phyloP scores from a whole-genome alignment of 35 echinoderm and acorn worm genomes.

The Anneissia japonica region DNA sequence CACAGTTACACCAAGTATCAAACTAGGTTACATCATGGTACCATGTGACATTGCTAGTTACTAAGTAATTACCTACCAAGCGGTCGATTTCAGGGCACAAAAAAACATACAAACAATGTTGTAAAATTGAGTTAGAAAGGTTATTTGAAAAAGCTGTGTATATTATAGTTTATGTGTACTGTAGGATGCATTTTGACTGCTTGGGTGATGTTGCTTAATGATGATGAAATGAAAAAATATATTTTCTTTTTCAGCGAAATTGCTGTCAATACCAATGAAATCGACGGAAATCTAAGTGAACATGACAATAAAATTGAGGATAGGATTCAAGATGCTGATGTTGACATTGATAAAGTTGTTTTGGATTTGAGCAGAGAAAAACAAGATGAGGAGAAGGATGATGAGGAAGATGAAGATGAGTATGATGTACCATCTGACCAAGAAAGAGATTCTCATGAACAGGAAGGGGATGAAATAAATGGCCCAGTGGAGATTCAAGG shows the following conservation, averaged over 20 bases:
- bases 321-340: not conserved
- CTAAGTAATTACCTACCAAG: too few relatives aligned
- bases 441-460: slow-evolving; percentile 47
- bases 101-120: too few relatives aligned
- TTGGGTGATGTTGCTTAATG: too few relatives aligned
- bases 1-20: too few relatives aligned
- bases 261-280: slow-evolving; percentile 18
- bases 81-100: too few relatives aligned
- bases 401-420: slow-evolving; percentile 65
- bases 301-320: slow-evolving; percentile 33
- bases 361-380: slow-evolving; percentile 78
- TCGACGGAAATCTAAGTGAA: slow-evolving; percentile 71
- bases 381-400: slow-evolving; percentile 77
- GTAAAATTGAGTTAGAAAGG: too few relatives aligned
- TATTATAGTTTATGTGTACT: too few relatives aligned
- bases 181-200: too few relatives aligned
- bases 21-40: too few relatives aligned
- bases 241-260: not conserved
- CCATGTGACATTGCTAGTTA: too few relatives aligned
- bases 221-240: too few relatives aligned
- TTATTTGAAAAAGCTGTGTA: too few relatives aligned
- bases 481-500: slow-evolving; percentile 30
- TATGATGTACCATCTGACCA: slow-evolving; percentile 58
- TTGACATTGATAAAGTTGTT: not conserved
- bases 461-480: slow-evolving; percentile 35